Evolutionary conservation across 2,113 vertebrate genomes (phyloP).

Genomic region (Psittacara wagleri): DNA sequence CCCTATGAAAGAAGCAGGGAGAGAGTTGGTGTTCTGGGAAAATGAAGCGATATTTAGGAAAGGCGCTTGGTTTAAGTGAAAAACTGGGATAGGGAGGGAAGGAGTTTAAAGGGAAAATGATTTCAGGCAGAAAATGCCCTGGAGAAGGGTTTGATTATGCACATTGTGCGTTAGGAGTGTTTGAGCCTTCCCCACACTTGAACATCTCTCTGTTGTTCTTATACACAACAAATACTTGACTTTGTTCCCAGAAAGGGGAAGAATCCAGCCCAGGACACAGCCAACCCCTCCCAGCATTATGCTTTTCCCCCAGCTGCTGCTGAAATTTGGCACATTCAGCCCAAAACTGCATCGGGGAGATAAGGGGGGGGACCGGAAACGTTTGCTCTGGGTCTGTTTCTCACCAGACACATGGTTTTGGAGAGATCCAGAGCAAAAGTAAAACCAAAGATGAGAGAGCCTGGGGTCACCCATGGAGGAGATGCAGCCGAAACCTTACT

Average conservation of each 20-base stretch:
- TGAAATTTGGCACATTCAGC: not conserved
- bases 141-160: not conserved
- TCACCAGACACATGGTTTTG: not conserved
- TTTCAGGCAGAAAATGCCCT: not conserved
- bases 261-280: not conserved
- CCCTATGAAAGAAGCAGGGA: not conserved
- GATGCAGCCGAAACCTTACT: fast-evolving
- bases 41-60: no score
- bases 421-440: not conserved
- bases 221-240: not conserved
- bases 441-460: not conserved
- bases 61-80: not conserved
- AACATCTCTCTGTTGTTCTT: not conserved
- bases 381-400: fast-evolving
- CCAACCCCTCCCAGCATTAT: fast-evolving
- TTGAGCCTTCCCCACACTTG: not conserved
- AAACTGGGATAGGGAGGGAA: not conserved
- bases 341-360: fast-evolving
- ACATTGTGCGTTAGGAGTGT: not conserved
- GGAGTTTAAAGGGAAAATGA: not conserved
- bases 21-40: fast-evolving
- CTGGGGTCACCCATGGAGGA: fast-evolving
- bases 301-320: not conserved
- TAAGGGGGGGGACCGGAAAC: fast-evolving
- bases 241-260: not conserved